These are phyloP conservation scores for Arctopsyche grandis DNA, from an alignment of 1,140 invertebrate genomes.

Conservation along the genomic window DNA sequence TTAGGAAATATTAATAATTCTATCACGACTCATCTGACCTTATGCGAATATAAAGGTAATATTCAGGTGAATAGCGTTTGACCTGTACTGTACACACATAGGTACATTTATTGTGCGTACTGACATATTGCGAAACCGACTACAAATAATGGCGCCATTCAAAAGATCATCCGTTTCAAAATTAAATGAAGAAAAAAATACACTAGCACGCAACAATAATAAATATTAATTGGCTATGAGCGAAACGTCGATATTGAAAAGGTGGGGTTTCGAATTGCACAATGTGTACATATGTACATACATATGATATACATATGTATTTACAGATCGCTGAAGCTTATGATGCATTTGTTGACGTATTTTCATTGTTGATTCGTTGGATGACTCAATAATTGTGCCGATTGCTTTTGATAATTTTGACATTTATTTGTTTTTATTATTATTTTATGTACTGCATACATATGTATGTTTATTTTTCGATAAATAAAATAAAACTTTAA, in stretches of 20 bases:
- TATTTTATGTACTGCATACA: too few species aligned
- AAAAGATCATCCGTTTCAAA: background rate
- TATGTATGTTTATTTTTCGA: too few species aligned
- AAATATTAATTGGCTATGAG: slow-evolving; percentile 12
- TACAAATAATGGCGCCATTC: background rate
- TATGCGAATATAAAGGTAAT: slow-evolving; percentile 2
- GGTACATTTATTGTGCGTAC: background rate
- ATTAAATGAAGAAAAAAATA: background rate
- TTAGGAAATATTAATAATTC: background rate
- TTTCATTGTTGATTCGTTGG: too few species aligned
- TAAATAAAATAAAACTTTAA: background rate
- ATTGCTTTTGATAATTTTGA: too few species aligned
- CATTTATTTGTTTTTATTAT: too few species aligned
- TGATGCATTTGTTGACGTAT: too few species aligned
- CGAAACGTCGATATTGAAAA: background rate
- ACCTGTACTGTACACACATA: background rate
- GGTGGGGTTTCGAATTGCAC: too few species aligned
- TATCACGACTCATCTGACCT: slow-evolving; percentile 20
- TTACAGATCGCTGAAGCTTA: too few species aligned
- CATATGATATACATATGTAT: too few species aligned
- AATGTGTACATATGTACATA: too few species aligned
- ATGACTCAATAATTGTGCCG: too few species aligned
- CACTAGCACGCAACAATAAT: background rate
- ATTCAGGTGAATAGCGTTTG: slow-evolving; percentile 19
- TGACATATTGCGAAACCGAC: slow-evolving; percentile 14